Evolutionary conservation across 2,888 invertebrate genomes (phyloP), one percentile per base, ranked within the genome.

Genomic region (Temnothorax rugatulus): DNA sequence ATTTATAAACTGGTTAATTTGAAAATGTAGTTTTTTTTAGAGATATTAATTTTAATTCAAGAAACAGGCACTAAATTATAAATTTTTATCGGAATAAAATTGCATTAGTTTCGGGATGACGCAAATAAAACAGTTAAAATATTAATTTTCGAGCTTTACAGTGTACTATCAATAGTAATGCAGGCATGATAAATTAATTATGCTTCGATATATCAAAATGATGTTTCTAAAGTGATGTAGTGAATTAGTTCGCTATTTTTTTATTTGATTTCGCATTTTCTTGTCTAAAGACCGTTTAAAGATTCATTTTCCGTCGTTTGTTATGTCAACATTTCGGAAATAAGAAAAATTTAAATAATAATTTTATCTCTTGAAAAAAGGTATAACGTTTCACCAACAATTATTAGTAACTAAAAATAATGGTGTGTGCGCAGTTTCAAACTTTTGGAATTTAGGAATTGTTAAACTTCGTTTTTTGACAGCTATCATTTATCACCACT

Each of bases 361-460:
- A 25, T 15, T 66, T 44, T 44, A 21, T 21, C 4, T 66, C 5
- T 4, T 4, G 4, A 41, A 44, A n/a, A 66, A 7, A 29, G 1
- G 4, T 29, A 15, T 8, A 8, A 25, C 1, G 25, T 66, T 66
- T 66, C 8, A 25, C 1, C 41, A 21, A 15, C 41, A 21, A 41
- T 44, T 3, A 13, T 66, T 44, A 21, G 25, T 25, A 25, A 25
- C 38, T 2, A 38, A 8, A n/a, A 5, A 63, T 63, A 63, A 63
- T 63, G 18, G 2, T 38, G 13, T 38, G 11, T 38, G 18, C 15
- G 21, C 7, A 66, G 15, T 66, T 38, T n/a, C 21, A 66, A 66
- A 66, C 64, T 66, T 41, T 64, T 63, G 38, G 34, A 63, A 63
- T 38, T 64, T 66, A 38, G 18, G 15, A n/a, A 4, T 21, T 66